A percentile compares a stretch with the other conserved stretches of the same genome.
Evolutionary conservation across 2,113 vertebrate genomes (phyloP).

Genomic region (Spea bombifrons): DNA sequence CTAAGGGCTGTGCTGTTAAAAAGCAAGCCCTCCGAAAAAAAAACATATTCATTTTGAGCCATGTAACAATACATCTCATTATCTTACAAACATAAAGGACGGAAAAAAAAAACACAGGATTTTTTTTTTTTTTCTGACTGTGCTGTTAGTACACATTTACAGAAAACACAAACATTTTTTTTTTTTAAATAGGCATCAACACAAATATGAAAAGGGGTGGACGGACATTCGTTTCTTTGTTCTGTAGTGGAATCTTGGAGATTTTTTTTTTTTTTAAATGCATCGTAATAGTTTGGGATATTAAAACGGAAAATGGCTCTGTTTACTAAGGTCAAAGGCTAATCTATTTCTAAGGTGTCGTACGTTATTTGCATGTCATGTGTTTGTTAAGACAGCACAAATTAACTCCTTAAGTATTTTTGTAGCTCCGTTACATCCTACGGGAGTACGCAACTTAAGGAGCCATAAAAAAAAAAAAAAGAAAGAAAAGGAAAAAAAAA

Average conservation of each 20-base stretch:
- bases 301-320: neutral
- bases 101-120: slow-evolving; percentile 55
- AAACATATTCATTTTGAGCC: slow-evolving; percentile 33
- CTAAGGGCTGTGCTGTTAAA: slow-evolving; percentile 19
- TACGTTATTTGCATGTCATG: slow-evolving; percentile 31
- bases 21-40: slow-evolving; percentile 43
- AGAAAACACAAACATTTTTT: slow-evolving; percentile 62
- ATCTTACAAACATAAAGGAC: slow-evolving; percentile 62
- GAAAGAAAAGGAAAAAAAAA: neutral
- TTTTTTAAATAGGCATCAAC: slow-evolving; percentile 61
- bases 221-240: slow-evolving; percentile 61
- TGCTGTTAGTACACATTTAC: slow-evolving; percentile 63
- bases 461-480: slow-evolving; percentile 57
- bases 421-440: slow-evolving; percentile 69
- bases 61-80: slow-evolving; percentile 50
- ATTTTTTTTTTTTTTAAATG: slow-evolving; percentile 38
- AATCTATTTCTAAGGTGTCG: neutral
- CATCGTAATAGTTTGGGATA: slow-evolving; percentile 21
- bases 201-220: slow-evolving; percentile 62
- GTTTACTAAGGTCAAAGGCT: neutral
- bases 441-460: slow-evolving; percentile 76
- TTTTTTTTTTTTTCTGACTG: slow-evolving; percentile 54
- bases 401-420: slow-evolving; percentile 80
- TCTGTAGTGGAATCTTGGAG: slow-evolving; percentile 46
- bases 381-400: slow-evolving; percentile 73